Evolutionary conservation across 2,797 vertebrate genomes (phyloP).

Genomic region (Odontamblyopus lacepedii): DNA sequence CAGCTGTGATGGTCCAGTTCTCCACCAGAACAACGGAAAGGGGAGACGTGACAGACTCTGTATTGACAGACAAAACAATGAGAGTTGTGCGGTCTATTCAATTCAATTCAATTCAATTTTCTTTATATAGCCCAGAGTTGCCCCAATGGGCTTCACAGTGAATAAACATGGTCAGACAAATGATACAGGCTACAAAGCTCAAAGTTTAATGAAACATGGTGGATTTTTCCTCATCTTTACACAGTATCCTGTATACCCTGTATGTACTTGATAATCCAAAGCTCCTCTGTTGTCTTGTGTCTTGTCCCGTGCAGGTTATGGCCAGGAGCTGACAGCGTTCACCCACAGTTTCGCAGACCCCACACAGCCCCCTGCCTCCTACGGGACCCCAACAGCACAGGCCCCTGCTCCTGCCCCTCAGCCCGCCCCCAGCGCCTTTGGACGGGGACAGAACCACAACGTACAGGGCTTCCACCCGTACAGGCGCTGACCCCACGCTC

Average conservation of each 20-base stretch:
- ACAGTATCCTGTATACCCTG: neutral
- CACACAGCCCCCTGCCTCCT: constrained; percentile 90
- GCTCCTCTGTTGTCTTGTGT: neutral
- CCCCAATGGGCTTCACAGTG: too few relatives aligned
- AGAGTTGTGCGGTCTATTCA: neutral
- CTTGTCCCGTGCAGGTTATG: constrained; percentile 82
- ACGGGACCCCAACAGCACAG: constrained; percentile 89
- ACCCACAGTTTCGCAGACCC: constrained; percentile 95
- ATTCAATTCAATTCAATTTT: too few relatives aligned
- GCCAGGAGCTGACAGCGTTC: constrained; percentile 97
- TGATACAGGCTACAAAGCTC: too few relatives aligned
- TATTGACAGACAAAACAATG: neutral
- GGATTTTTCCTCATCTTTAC: neutral
- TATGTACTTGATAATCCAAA: neutral
- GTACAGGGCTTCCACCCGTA: constrained; percentile 99
- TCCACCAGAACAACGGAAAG: neutral
- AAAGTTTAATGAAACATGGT: neutral
- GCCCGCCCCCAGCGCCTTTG: constrained; percentile 86
- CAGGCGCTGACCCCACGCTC: constrained; percentile 84
- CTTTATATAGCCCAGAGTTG: too few relatives aligned
- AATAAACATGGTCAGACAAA: too few relatives aligned
- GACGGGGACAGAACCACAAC: constrained; percentile 97
- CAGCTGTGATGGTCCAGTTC: neutral
- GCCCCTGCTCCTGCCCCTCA: constrained; percentile 76
- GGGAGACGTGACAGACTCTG: neutral